phyloP scores from a whole-genome alignment of 2,113 vertebrate species.

The Mystacornis crossleyi region DNA sequence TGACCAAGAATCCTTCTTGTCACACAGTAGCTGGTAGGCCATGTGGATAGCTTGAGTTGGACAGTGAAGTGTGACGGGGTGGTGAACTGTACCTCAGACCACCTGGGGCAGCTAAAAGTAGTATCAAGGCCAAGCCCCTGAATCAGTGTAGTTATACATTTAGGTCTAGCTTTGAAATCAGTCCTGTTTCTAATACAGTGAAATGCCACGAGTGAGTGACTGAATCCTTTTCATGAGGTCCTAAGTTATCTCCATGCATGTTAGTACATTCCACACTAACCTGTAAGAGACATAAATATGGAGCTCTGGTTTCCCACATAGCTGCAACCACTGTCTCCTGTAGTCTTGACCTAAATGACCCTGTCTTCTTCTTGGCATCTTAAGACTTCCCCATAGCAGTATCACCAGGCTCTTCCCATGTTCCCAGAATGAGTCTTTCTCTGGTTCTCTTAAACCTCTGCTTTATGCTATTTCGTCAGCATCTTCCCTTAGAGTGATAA shows the following conservation, averaged over 20 bases:
- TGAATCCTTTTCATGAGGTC: not conserved
- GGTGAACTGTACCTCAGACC: not conserved
- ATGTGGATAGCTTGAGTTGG: not conserved
- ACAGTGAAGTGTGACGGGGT: not conserved
- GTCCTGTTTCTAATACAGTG: not conserved
- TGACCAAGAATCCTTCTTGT: not conserved
- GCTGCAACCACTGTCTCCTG: not conserved
- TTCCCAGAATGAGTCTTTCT: not conserved
- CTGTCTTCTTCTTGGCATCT: not conserved
- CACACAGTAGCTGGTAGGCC: not conserved
- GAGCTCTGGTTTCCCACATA: not conserved
- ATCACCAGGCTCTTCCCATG: not conserved
- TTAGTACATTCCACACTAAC: not conserved
- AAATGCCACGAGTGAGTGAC: not conserved
- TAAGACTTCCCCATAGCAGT: not conserved
- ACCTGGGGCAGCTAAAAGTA: not conserved
- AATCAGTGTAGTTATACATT: too few relatives aligned
- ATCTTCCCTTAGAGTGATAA: not conserved
- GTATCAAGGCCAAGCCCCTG: not conserved
- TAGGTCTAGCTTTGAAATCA: not conserved
- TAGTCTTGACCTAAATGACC: not conserved
- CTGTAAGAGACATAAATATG: not conserved
- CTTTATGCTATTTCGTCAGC: not conserved
- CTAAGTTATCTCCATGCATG: not conserved
- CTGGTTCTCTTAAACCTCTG: not conserved